Evolutionary conservation across 2,888 invertebrate genomes (phyloP).

Genomic region (Beris morrisii): DNA sequence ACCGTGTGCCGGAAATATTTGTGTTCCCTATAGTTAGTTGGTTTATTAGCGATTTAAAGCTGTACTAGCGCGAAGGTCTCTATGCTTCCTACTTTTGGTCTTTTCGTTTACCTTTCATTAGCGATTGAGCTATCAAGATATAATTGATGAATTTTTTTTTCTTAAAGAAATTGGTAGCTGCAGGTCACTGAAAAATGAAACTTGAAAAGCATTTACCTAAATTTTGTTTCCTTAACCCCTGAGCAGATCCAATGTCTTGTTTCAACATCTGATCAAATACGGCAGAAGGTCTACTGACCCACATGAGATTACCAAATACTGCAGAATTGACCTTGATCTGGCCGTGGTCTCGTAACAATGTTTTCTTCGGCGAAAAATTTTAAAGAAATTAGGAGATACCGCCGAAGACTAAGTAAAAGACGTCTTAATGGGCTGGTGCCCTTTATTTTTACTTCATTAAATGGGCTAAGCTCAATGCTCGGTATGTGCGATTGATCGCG

Average conservation of each 20-base stretch:
- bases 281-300: conserved; percentile 18
- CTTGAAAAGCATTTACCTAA: no score
- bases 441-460: no score
- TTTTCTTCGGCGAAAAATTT: no score
- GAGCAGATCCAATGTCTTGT: conserved; percentile 23
- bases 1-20: conserved; percentile 21
- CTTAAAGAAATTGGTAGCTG: background rate
- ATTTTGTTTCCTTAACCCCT: background rate
- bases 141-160: conserved; percentile 13
- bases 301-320: conserved; percentile 3
- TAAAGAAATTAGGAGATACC: no score
- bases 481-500: no score
- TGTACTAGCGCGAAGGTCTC: conserved; percentile 14
- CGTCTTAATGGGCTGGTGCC: no score
- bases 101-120: background rate
- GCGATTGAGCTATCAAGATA: conserved; percentile 7
- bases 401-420: no score
- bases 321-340: conserved; percentile 24
- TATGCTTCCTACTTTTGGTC: conserved; percentile 25
- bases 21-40: background rate
- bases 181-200: no score
- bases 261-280: conserved; percentile 1
- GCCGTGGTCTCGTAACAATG: conserved; percentile 24
- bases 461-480: no score
- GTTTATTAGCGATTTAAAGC: conserved; percentile 2